Percentiles rank a stretch among this genome's conserved stretches.
phyloP scores from a whole-genome alignment of 2,888 invertebrate species.

The Limenitis camilla region DNA sequence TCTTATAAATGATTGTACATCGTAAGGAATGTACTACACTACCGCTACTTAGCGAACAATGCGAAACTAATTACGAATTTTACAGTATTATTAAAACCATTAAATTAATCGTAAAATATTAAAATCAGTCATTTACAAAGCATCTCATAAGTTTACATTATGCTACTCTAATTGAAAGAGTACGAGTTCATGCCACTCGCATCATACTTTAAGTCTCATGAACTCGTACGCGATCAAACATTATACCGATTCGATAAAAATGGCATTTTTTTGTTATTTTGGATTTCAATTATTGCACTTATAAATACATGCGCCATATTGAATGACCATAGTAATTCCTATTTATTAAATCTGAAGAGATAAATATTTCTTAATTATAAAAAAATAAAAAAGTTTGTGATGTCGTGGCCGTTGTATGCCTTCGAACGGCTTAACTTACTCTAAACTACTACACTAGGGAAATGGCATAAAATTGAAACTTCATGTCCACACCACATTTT shows the following conservation, averaged over 20 bases:
- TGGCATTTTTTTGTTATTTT: conserved; percentile 35
- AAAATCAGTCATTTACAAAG: conserved; percentile 66
- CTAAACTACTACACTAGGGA: conserved; percentile 30
- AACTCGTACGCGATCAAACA: too few species aligned
- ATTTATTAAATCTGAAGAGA: conserved; percentile 1
- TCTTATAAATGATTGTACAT: conserved; percentile 56
- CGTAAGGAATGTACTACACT: conserved; percentile 65
- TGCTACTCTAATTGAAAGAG: conserved; percentile 26
- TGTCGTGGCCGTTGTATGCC: background rate
- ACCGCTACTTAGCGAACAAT: conserved; percentile 47
- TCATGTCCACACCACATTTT: conserved; percentile 23
- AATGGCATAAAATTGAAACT: conserved; percentile 37
- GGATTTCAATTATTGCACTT: conserved; percentile 48
- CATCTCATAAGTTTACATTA: conserved; percentile 42
- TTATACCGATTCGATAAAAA: conserved; percentile 24
- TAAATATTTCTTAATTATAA: conserved; percentile 16
- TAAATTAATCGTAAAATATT: conserved; percentile 55
- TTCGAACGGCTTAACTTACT: background rate
- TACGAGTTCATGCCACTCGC: too few species aligned
- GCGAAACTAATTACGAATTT: conserved; percentile 27
- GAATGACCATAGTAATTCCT: conserved; percentile 5
- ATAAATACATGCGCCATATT: conserved; percentile 12
- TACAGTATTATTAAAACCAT: conserved; percentile 49
- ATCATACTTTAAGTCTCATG: too few species aligned
- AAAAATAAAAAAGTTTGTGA: conserved; percentile 19